Percentiles rank a stretch among this genome's conserved stretches.
Conservation (phyloP, 2,113 vertebrate species). For the Chauna torquata region DNA sequence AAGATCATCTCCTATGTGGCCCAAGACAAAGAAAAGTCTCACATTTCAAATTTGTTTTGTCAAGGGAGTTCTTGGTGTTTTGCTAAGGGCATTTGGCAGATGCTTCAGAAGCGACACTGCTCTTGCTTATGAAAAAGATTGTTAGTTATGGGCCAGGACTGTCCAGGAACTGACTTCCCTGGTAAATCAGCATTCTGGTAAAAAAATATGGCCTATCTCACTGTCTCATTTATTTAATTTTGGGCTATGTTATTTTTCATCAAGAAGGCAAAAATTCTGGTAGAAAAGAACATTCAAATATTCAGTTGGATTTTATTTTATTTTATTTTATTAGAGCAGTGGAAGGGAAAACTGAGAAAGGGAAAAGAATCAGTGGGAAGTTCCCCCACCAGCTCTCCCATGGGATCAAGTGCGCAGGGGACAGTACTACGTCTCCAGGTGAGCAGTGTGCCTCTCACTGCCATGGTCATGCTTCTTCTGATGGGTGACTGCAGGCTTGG, state of each 20-base stretch:
- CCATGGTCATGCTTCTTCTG: conserved; percentile 73
- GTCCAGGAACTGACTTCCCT: not conserved
- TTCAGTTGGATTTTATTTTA: not conserved
- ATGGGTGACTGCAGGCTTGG: conserved; percentile 69
- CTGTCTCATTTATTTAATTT: not conserved
- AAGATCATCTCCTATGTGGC: not conserved
- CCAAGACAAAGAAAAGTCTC: not conserved
- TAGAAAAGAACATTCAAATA: not conserved
- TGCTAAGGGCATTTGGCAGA: not conserved
- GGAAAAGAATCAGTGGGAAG: not conserved
- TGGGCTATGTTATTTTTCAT: not conserved
- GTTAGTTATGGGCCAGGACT: not conserved
- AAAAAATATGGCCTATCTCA: not conserved
- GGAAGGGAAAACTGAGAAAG: not conserved
- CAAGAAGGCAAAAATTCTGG: not conserved
- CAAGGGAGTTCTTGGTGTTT: not conserved
- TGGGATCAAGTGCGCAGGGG: not conserved
- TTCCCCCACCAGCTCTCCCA: not conserved
- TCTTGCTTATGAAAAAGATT: not conserved
- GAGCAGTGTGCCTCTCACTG: conserved; percentile 63
- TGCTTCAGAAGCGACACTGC: not conserved
- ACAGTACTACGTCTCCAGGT: not conserved
- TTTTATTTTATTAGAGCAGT: not conserved
- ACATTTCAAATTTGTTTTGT: not conserved
- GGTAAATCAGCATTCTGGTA: not conserved